These are phyloP conservation scores for Busseola fusca DNA, from an alignment of 2,888 invertebrate genomes.

Conservation along the genomic window DNA sequence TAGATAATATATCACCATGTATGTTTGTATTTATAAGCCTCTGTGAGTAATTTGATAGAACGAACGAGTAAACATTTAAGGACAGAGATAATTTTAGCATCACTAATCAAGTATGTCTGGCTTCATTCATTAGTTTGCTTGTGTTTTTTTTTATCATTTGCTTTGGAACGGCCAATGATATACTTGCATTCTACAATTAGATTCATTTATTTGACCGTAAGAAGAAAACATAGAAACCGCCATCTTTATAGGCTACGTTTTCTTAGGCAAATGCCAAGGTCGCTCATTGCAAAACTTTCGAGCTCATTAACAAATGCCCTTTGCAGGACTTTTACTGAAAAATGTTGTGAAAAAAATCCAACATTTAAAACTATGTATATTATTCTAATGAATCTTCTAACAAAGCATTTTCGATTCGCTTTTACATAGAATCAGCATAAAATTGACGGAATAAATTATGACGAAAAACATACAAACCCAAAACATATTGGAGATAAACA, in stretches of 20 bases:
- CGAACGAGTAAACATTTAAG: constrained; percentile 31
- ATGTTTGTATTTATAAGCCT: constrained; percentile 28
- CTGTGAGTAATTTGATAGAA: constrained; percentile 44
- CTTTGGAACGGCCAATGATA: constrained; percentile 33
- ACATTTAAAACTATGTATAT: neutral
- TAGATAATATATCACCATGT: constrained; percentile 30
- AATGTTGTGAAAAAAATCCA: constrained; percentile 41
- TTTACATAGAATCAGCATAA: constrained; percentile 42
- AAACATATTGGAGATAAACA: constrained; percentile 23
- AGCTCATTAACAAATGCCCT: constrained; percentile 23
- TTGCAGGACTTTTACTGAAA: constrained; percentile 1
- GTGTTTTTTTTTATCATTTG: constrained; percentile 30
- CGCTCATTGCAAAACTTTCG: constrained; percentile 4
- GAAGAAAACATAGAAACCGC: constrained; percentile 1
- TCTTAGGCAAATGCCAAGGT: constrained; percentile 30
- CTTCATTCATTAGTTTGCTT: constrained; percentile 42
- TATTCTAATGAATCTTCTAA: constrained; percentile 38
- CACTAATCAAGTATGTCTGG: constrained; percentile 49
- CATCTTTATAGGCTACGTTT: neutral
- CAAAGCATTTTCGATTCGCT: constrained; percentile 15
- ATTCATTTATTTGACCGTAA: neutral
- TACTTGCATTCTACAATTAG: neutral
- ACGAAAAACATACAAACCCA: constrained; percentile 24
- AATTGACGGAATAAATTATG: constrained; percentile 47
- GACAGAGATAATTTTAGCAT: constrained; percentile 53